Evolutionary conservation across 2,888 invertebrate genomes (phyloP).

Genomic region (Oxytorus armatus): DNA sequence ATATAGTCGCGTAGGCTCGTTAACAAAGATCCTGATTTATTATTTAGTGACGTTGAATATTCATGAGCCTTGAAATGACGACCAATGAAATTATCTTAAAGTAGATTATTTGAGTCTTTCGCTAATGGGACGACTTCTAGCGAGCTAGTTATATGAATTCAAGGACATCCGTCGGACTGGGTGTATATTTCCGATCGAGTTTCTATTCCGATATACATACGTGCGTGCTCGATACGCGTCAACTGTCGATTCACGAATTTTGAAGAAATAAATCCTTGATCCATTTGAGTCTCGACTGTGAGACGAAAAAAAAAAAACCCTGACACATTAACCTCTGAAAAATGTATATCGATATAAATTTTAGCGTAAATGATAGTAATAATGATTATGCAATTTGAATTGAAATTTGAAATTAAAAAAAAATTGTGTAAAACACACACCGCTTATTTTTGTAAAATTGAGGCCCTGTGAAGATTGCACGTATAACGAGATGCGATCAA

Average conservation of each 20-base stretch:
- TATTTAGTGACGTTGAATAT: slow-evolving; percentile 37
- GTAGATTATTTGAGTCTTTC: slow-evolving; percentile 2
- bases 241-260: neutral
- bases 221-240: neutral
- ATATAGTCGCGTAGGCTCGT: slow-evolving; percentile 38
- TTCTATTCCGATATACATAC: slow-evolving; percentile 16
- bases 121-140: slow-evolving; percentile 18
- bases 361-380: too few species aligned
- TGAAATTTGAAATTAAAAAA: too few species aligned
- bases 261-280: neutral
- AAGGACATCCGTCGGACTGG: slow-evolving; percentile 22
- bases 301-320: too few species aligned
- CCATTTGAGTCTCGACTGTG: too few species aligned
- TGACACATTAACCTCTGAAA: too few species aligned
- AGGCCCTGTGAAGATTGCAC: too few species aligned
- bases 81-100: slow-evolving; percentile 33
- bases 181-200: slow-evolving; percentile 28
- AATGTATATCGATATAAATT: too few species aligned
- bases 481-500: too few species aligned
- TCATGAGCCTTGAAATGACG: slow-evolving; percentile 23
- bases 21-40: slow-evolving; percentile 20
- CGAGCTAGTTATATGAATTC: slow-evolving; percentile 21
- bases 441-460: too few species aligned
- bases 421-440: too few species aligned
- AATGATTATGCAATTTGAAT: too few species aligned